Evolutionary conservation across 2,113 vertebrate genomes (phyloP).

Genomic region (Mustela lutreola): DNA sequence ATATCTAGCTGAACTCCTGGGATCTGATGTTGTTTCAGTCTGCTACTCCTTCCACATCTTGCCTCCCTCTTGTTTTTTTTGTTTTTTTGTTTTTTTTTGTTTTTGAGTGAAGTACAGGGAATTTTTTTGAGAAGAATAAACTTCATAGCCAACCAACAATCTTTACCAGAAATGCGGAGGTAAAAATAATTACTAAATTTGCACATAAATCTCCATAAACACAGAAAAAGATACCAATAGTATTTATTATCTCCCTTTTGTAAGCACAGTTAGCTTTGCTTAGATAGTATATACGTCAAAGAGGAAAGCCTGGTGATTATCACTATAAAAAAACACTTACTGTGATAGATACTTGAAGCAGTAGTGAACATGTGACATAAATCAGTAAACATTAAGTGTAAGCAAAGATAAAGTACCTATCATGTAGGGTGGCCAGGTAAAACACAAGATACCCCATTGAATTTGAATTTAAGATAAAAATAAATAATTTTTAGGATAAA

Average conservation of each 20-base stretch:
- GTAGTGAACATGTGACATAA: neutral
- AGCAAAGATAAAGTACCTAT: conserved; percentile 1
- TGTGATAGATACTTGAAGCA: conserved; percentile 9
- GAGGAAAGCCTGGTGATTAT: neutral
- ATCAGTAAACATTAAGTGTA: neutral
- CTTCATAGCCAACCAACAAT: neutral
- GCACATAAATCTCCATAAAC: neutral
- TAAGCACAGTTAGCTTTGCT: neutral
- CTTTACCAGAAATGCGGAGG: neutral
- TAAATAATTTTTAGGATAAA: neutral
- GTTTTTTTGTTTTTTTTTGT: neutral
- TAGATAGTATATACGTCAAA: neutral
- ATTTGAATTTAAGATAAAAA: conserved; percentile 2
- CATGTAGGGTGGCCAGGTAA: neutral
- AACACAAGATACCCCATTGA: neutral
- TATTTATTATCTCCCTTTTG: neutral
- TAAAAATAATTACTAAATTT: neutral
- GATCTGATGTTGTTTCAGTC: no score
- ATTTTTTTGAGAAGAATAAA: neutral
- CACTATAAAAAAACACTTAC: neutral
- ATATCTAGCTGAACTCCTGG: no score
- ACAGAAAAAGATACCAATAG: neutral
- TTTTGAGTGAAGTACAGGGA: neutral
- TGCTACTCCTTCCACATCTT: no score
- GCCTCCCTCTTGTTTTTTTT: neutral